These are phyloP conservation scores for Autographa gamma DNA, from an alignment of 2,888 invertebrate genomes.

Conservation along the genomic window DNA sequence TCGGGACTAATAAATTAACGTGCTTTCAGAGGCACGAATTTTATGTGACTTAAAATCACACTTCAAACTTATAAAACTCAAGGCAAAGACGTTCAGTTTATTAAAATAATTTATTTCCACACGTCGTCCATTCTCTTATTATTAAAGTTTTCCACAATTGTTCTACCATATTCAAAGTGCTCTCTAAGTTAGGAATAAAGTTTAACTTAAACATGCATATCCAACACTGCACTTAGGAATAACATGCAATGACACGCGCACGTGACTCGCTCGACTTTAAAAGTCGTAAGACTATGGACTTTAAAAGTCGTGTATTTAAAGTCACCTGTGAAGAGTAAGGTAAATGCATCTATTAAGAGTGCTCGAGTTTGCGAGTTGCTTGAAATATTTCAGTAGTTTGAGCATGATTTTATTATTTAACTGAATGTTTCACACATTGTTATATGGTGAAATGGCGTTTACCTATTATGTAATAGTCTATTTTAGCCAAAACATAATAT, in stretches of 20 bases:
- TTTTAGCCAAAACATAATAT: no score
- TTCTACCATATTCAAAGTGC: not conserved
- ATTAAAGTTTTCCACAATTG: not conserved
- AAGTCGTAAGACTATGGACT: slow-evolving; percentile 16
- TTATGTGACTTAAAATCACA: no score
- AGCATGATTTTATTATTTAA: no score
- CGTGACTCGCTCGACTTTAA: slow-evolving; percentile 9
- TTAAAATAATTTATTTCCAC: not conserved
- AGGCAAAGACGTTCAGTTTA: not conserved
- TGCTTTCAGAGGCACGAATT: no score
- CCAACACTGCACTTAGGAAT: slow-evolving; percentile 7
- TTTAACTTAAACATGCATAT: not conserved
- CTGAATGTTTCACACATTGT: no score
- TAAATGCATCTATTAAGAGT: slow-evolving; percentile 2
- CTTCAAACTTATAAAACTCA: not conserved
- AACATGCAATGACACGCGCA: slow-evolving; percentile 8
- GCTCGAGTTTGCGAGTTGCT: slow-evolving; percentile 1
- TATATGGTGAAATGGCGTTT: no score
- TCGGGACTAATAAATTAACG: no score
- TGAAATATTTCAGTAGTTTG: not conserved
- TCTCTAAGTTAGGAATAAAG: not conserved
- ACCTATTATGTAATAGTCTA: no score
- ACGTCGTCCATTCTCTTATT: not conserved
- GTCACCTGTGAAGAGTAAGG: slow-evolving; percentile 9
- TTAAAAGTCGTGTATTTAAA: slow-evolving; percentile 29